Base-by-base conservation (phyloP, 2,888 invertebrate genomes). In the Steromphala cineraria region DNA sequence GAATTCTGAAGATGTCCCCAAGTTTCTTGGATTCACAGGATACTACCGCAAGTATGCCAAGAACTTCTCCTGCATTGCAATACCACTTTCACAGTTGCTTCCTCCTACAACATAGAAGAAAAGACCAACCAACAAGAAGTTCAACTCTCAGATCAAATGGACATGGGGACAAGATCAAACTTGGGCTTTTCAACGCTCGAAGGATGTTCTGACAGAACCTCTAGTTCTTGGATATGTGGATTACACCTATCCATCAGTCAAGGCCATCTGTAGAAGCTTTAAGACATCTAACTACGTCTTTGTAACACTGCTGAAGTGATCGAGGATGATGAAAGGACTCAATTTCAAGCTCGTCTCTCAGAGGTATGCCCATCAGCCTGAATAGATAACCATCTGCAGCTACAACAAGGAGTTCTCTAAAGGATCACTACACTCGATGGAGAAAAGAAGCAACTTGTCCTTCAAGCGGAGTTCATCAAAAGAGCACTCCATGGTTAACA, bases 41-140 rank as follows among this genome's bases (percentile, higher is more conserved):
- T 36, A 36, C 36, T 36, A 36, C 36, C 36, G 36, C 36, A 36
- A 36, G 36, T 36, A 36, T 79, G 75, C 86, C 2, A 15, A 80
- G 55, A 79, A 80, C 31, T 86, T 86, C 77, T 81, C 82, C n/a
- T 53, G 79, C n/a, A 84, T 85, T 40, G 83, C 84, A n/a, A 77
- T 36, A 52, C 86, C 84, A 8, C 80, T 87, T 15, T 31, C 80
- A 75, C 71, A 80, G 19, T 77, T 86, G 10, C 24, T 67, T 19
- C 67, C 19, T 67, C 31, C 67, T 67, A 67, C 67, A 13, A 24
- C 24, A 17, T 21, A 67, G 17, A 55, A 55, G 55, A 67, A 21
- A 67, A 17, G 67, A 17, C 24, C 13, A 13, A 7, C 4, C 10
- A 67, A 31, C 7, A 67, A 67, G 24, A 28, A 19, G 19, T 7